A percentile compares a stretch with the other conserved stretches of the same genome.
phyloP scores from a whole-genome alignment of 2,113 vertebrate genomes.

The Meriones unguiculatus region DNA sequence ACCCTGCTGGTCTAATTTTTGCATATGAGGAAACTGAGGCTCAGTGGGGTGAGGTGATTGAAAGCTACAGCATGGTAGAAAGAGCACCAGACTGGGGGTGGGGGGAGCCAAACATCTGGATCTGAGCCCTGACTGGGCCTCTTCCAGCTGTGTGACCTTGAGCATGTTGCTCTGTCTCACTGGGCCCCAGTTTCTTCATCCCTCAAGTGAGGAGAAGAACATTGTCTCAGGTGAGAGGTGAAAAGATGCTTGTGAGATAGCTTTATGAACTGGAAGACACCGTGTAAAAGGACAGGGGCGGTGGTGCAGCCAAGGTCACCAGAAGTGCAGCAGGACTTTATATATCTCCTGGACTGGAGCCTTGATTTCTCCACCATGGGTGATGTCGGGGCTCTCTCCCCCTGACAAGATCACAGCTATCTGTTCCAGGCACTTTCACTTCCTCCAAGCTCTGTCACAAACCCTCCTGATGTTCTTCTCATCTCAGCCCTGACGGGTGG shows the following conservation, averaged over 20 bases:
- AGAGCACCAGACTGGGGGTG: neutral
- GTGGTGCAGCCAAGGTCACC: constrained; percentile 57
- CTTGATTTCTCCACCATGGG: neutral
- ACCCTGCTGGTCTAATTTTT: neutral
- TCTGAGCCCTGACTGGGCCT: neutral
- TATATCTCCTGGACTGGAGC: neutral
- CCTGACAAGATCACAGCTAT: neutral
- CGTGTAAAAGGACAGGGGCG: neutral
- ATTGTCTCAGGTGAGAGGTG: neutral
- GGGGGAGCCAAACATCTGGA: neutral
- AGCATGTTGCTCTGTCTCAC: neutral
- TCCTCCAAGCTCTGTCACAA: neutral
- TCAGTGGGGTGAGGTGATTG: neutral
- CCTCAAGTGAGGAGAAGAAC: neutral
- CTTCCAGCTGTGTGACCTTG: constrained; percentile 43
- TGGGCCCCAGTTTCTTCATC: constrained; percentile 50
- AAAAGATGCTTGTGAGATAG: neutral
- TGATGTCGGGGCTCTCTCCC: neutral
- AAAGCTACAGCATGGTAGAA: neutral
- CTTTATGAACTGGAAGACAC: neutral
- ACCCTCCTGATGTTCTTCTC: neutral
- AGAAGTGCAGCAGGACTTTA: neutral
- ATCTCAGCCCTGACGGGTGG: neutral
- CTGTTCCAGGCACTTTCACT: neutral
- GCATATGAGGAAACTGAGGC: neutral